These are phyloP conservation scores for Drosophila borborema DNA, from an alignment of 2,888 invertebrate species.

Conservation along the genomic window DNA sequence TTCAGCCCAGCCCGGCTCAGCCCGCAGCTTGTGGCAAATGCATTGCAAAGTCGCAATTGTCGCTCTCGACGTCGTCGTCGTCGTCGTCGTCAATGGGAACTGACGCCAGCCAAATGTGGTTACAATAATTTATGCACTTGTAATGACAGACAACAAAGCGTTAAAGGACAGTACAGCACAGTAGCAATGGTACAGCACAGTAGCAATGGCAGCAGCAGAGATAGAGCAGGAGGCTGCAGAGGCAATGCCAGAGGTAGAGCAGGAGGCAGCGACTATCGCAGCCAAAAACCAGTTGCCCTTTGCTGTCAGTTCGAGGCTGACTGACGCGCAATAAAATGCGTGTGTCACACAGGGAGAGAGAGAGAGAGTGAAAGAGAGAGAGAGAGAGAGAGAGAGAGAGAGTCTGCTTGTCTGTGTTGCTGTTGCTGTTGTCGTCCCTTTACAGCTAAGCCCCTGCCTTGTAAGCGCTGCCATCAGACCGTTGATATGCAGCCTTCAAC, in stretches of 20 bases:
- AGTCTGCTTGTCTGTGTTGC: neutral
- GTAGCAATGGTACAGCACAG: no score
- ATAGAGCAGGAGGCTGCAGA: neutral
- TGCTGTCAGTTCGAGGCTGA: conserved; percentile 58
- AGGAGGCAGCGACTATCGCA: neutral
- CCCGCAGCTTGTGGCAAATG: neutral
- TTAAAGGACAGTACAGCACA: no score
- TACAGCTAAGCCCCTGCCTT: conserved; percentile 5
- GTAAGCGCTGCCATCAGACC: conserved; percentile 30
- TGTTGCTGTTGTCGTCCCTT: neutral
- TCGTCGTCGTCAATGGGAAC: conserved; percentile 47
- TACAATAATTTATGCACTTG: conserved; percentile 82
- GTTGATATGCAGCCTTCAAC: conserved; percentile 61
- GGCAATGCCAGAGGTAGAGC: neutral
- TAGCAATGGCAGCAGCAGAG: neutral
- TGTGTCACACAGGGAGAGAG: conserved; percentile 37
- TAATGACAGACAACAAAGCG: conserved; percentile 81
- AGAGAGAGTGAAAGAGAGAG: neutral
- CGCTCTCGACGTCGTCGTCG: conserved; percentile 8
- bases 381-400: no score
- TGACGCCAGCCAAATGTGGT: conserved; percentile 80
- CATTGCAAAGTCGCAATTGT: conserved; percentile 31
- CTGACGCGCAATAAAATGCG: conserved; percentile 79
- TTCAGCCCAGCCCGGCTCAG: neutral
- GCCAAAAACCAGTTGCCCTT: conserved; percentile 26